Base-by-base conservation (phyloP, 2,888 invertebrate genomes). In the Lathronympha strigana region DNA sequence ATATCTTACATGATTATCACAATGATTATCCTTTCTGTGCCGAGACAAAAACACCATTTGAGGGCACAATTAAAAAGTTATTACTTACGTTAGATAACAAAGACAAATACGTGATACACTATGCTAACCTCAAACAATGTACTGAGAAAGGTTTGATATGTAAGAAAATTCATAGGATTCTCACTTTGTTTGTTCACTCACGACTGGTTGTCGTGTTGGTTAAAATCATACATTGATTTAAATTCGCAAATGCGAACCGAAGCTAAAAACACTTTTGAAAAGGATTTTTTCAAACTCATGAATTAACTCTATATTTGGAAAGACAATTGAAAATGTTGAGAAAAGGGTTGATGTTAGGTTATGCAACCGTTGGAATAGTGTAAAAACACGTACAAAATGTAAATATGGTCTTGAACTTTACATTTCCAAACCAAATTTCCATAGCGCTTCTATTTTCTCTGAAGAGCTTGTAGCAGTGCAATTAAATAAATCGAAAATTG, bases 91-190 rank as follows among this genome's bases (percentile, higher is more conserved):
- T 76, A 15, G 55, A 71, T 28, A 36, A 73, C 54, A 74, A 73
- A 64, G 50, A 19, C 0, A 70, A 71, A 9, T 72, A 73, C 51
- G 45, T 63, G 17, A 73, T 75, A 23, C 73, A 76, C 60, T 76
- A 75, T 47, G 67, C 51, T 60, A 72, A 76, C 66, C 55, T 76
- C 5, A 69, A 67, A 68, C 73, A 76, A 66, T 73, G 73, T 67
- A 4, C 73, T 11, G 33, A 71, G 50, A 38, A 69, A 17, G 72
- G 75, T 15, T n/a, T n/a, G n/a, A n/a, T n/a, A n/a, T n/a, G n/a
- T n/a, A n/a, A n/a, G n/a, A n/a, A n/a, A n/a, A n/a, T n/a, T n/a
- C n/a, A n/a, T n/a, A n/a, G n/a, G n/a, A n/a, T n/a, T n/a, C n/a
- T n/a, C n/a, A n/a, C n/a, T n/a, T n/a, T n/a, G n/a, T n/a, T n/a